phyloP scores from a whole-genome alignment of 2,113 vertebrate genomes.

The Phyllostomus discolor region DNA sequence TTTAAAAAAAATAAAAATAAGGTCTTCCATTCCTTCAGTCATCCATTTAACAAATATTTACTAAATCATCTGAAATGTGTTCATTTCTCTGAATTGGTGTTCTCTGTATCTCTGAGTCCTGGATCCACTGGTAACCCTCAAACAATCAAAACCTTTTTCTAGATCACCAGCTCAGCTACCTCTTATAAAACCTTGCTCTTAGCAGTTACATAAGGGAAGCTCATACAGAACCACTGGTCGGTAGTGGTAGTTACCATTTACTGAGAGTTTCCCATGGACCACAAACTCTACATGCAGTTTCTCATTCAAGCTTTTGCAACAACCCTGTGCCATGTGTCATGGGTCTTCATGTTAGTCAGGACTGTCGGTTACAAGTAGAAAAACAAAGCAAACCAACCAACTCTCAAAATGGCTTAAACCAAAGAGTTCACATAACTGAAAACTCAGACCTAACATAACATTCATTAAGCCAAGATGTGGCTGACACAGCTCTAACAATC shows the following conservation, averaged over 20 bases:
- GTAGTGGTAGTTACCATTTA: neutral
- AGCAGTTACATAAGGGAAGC: neutral
- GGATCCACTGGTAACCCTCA: neutral
- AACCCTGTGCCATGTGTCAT: neutral
- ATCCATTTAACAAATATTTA: neutral
- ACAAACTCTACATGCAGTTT: neutral
- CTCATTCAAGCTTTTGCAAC: neutral
- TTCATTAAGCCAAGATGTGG: neutral
- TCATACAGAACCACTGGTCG: neutral
- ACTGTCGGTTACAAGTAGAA: neutral
- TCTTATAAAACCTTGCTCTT: neutral
- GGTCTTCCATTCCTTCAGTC: neutral
- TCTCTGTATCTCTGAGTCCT: neutral
- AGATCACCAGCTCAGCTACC: too few relatives aligned
- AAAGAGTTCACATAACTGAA: neutral
- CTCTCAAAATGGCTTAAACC: neutral
- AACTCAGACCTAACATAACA: neutral
- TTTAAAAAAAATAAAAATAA: too few relatives aligned
- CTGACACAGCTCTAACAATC: neutral
- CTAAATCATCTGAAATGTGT: neutral
- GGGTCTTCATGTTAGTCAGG: neutral
- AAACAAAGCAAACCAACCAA: neutral
- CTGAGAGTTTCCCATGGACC: neutral
- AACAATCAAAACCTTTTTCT: neutral
- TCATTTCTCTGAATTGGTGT: neutral